Base-by-base conservation (phyloP, 1,140 invertebrate species). In the Heliothis virescens region DNA sequence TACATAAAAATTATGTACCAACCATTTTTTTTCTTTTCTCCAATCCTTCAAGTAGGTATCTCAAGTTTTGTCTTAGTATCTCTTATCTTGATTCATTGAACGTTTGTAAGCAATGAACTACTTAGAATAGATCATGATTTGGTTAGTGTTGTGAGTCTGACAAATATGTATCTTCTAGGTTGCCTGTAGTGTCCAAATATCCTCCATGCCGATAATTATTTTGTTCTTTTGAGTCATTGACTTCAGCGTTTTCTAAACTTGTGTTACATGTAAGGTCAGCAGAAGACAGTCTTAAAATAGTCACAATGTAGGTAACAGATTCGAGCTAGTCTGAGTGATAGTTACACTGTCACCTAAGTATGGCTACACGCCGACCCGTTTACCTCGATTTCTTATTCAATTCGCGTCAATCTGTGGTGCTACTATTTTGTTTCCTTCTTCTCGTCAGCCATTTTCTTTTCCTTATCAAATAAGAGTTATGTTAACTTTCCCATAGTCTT, bases 281-380 rank as follows among this genome's bases (percentile, higher is more conserved):
- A 41, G 10, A n/a, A 3, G 4, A 7, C 5, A 41, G 34, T 41
- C 63, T 67, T 21, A 48, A 16, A 48, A 65, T 65, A 48, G 41
- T 4, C n/a, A 67, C 63, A 67, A 67, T 67, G 63, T 67, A 67
- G 63, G 63, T 67, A 16, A 67, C 63, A 48, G 63, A 65, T 65
- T 34, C 41, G n/a, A 67, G 48, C 63, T 13, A 12, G 63, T 48
- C 63, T 9, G 41, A 48, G 63, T 48, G 63, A 67, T 67, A 67
- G 63, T 48, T 11, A 47, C 21, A 48, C 63, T 48, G 41, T 67
- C 63, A 67, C 41, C 63, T 21, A n/a, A n/a, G n/a, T n/a, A 41
- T 21, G 7, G 26, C 21, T 12, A 41, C 10, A 12, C 15, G n/a
- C 1, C 60, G 60, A 63, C 63, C 63, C n/a, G 11, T 48, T 67